Percentiles rank a stretch among this genome's conserved stretches.
These are phyloP conservation scores for Aporophyla nigra DNA, from an alignment of 2,888 invertebrate genomes.

Conservation along the genomic window DNA sequence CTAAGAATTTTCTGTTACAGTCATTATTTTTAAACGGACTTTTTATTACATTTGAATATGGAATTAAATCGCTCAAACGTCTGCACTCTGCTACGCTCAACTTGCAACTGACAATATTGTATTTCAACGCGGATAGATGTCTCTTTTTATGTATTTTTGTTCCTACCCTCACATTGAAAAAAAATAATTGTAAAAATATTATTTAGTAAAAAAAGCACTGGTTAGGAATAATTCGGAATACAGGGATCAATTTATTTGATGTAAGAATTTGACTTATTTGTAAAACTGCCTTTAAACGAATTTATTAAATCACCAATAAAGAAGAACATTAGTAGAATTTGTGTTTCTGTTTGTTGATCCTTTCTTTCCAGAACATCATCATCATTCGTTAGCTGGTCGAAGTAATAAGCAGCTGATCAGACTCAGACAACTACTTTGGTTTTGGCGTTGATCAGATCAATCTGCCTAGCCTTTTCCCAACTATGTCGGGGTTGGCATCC, in stretches of 20 bases:
- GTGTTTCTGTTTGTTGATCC: neutral
- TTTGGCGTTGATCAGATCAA: neutral
- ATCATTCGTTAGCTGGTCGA: neutral
- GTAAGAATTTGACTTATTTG: slow-evolving; percentile 40
- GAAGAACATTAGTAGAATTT: slow-evolving; percentile 48
- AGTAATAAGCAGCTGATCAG: neutral
- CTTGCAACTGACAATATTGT: slow-evolving; percentile 21
- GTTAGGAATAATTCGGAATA: slow-evolving; percentile 56
- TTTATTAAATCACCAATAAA: slow-evolving; percentile 71
- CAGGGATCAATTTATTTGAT: slow-evolving; percentile 57
- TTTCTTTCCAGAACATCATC: neutral
- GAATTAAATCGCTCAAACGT: slow-evolving; percentile 42
- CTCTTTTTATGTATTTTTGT: neutral
- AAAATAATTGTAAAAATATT: neutral
- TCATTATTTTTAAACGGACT: slow-evolving; percentile 23
- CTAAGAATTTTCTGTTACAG: slow-evolving; percentile 57
- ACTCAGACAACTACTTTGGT: neutral
- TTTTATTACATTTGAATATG: slow-evolving; percentile 11
- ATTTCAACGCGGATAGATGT: slow-evolving; percentile 6
- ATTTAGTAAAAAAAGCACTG: slow-evolving; percentile 28
- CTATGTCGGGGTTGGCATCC: neutral
- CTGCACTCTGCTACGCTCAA: slow-evolving; percentile 14
- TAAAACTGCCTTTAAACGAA: slow-evolving; percentile 76
- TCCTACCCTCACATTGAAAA: neutral
- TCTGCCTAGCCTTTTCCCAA: neutral